phyloP scores from a whole-genome alignment of 2,888 invertebrate genomes.

The Aleiodes alternator region DNA sequence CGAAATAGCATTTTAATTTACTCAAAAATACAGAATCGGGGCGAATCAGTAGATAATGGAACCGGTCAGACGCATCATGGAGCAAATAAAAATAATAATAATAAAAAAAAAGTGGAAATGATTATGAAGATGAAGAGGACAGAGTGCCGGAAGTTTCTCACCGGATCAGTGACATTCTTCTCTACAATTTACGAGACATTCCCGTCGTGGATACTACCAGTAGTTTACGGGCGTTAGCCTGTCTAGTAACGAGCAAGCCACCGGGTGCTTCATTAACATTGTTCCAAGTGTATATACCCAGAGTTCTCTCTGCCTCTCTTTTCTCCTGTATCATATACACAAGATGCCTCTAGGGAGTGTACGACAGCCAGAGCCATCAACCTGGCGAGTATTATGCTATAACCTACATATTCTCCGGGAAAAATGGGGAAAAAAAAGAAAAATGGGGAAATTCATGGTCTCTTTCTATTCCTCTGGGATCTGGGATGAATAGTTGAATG shows the following conservation, averaged over 20 bases:
- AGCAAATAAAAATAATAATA: slow-evolving; percentile 10
- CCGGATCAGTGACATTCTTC: slow-evolving; percentile 50
- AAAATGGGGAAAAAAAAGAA: not conserved
- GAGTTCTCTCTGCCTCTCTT: not conserved
- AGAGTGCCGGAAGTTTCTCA: slow-evolving; percentile 46
- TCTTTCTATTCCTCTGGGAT: not conserved
- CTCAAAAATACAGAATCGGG: not conserved
- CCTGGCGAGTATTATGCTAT: slow-evolving; percentile 17
- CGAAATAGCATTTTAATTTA: no score
- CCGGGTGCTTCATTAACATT: slow-evolving; percentile 50
- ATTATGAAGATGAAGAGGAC: slow-evolving; percentile 28
- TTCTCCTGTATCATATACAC: slow-evolving; percentile 18
- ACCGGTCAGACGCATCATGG: slow-evolving; percentile 13
- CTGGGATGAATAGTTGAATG: no score
- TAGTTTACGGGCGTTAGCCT: slow-evolving; percentile 40
- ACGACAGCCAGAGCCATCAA: slow-evolving; percentile 1
- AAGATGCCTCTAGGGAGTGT: slow-evolving; percentile 18
- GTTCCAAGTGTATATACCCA: slow-evolving; percentile 36
- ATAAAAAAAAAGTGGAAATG: not conserved
- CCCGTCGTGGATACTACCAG: slow-evolving; percentile 25
- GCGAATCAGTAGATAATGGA: slow-evolving; percentile 1
- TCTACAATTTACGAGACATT: slow-evolving; percentile 56
- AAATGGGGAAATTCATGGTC: not conserved
- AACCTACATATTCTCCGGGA: not conserved
- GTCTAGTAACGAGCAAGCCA: slow-evolving; percentile 29